Evolutionary conservation across 2,888 invertebrate species (phyloP).

Genomic region (Pristionchus arcanus): DNA sequence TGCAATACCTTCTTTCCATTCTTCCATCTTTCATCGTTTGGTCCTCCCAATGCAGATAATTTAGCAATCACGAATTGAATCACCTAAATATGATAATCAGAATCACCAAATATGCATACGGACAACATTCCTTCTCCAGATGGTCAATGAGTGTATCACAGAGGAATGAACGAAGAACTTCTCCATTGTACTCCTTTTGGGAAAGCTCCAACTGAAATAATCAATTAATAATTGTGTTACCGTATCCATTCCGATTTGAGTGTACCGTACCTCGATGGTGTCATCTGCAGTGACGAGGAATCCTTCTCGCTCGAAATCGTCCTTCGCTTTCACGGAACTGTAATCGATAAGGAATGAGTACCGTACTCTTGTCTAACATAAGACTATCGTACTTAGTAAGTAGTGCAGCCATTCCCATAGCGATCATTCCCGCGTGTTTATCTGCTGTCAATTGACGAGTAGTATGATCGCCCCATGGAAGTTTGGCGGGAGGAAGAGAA

Average conservation of each 20-base stretch:
- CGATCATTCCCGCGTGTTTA: background rate
- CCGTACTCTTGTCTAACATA: too few relatives aligned
- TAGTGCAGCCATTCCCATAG: background rate
- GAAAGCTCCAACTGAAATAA: slow-evolving; percentile 2
- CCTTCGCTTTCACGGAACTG: background rate
- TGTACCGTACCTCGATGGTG: slow-evolving; percentile 31
- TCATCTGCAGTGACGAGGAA: slow-evolving; percentile 28
- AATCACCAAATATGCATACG: slow-evolving; percentile 2
- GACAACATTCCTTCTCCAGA: slow-evolving; percentile 21
- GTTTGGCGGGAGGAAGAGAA: background rate
- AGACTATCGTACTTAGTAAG: background rate
- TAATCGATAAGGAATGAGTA: too few relatives aligned
- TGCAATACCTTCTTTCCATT: slow-evolving; percentile 27
- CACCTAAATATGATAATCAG: background rate
- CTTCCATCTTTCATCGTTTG: background rate
- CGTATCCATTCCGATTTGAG: background rate
- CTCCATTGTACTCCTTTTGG: background rate
- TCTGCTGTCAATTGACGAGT: background rate
- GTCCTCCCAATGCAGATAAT: background rate
- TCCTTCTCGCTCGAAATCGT: background rate
- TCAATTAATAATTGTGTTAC: background rate
- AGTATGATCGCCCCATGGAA: background rate
- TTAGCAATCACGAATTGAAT: slow-evolving; percentile 41
- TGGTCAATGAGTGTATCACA: background rate
- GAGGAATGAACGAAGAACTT: slow-evolving; percentile 6